Evolutionary conservation across 2,113 vertebrate species (phyloP), one percentile per base, ranked within the genome.

Genomic region (Oncorhynchus kisutch): DNA sequence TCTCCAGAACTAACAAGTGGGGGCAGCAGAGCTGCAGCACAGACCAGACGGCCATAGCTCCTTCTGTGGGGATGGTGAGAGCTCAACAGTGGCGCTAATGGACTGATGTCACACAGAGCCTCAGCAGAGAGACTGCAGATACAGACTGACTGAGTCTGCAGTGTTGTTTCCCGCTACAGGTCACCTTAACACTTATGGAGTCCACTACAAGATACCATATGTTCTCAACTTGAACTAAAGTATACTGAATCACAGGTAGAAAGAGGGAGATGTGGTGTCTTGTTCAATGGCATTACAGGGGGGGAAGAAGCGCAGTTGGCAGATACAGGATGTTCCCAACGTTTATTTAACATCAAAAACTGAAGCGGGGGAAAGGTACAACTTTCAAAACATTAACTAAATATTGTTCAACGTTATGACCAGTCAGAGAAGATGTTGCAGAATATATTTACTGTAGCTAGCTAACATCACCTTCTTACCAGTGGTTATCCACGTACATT

Each of bases 21-120:
- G 86, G 93, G 90, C 88, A 91, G 92, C 72, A 92, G 73, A 91
- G 84, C 69, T 68, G 39, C 85, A 77, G 51, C 51, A 54, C 51
- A 14, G 13, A 54, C 3, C 20, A 57, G 29, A 88, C 8, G 34
- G 48, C 60, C 25, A 39, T 5, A 11, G 39, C 9, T 45, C 39
- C 9, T 45, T 39, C 27, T 62, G 14, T 59, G 7, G 5, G 24
- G 16, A 27, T 20, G 34, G 71, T 79, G 68, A 48, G 73, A 85
- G 54, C 62, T 22, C 73, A 79, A 81, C 73, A 60, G 60, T 31
- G 34, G 12, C 16, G 45, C 69, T 14, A 75, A 72, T 45, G 5
- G 9, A 24, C 62, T 22, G 49, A 48, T 51, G 70, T 71, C 67
- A 79, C 14, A 74, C 69, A 3, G 24, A 81, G 67, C 34, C 6